These are phyloP conservation scores for Heteronetta atricapilla DNA, from an alignment of 2,113 vertebrate genomes.

Conservation along the genomic window DNA sequence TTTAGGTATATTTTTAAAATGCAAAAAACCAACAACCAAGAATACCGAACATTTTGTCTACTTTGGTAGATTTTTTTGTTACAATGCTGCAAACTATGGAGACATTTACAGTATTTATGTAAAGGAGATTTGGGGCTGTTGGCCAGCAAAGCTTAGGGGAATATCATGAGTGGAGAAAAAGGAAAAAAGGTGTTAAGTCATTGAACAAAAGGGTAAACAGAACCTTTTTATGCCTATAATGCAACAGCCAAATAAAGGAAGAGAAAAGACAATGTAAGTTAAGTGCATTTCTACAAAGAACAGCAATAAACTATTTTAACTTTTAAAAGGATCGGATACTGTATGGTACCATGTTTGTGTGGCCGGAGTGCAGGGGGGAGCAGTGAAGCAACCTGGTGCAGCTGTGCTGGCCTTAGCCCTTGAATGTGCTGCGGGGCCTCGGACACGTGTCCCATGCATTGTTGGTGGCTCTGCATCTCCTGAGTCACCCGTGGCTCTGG, in stretches of 20 bases:
- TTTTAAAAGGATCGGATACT: slow-evolving; percentile 17
- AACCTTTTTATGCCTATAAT: slow-evolving; percentile 49
- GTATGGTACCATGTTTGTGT: slow-evolving; percentile 32
- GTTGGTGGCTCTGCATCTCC: not conserved
- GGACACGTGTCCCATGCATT: fast-evolving
- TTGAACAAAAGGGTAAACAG: slow-evolving; percentile 62
- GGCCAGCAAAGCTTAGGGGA: not conserved
- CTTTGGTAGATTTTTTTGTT: slow-evolving; percentile 74
- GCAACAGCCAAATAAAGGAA: slow-evolving; percentile 63
- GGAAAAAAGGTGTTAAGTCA: slow-evolving; percentile 21
- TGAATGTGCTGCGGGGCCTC: fast-evolving
- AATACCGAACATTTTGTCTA: slow-evolving; percentile 76
- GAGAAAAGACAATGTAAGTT: slow-evolving; percentile 54
- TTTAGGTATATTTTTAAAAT: slow-evolving; percentile 80
- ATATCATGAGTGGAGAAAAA: not conserved
- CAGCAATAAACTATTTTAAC: slow-evolving; percentile 76
- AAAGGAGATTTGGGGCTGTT: slow-evolving; percentile 40
- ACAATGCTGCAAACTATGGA: slow-evolving; percentile 77
- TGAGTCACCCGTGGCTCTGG: not conserved
- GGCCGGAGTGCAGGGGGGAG: not conserved
- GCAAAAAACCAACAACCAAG: slow-evolving; percentile 44
- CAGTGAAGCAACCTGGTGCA: fast-evolving
- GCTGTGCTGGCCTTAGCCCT: fast-evolving
- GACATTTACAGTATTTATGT: slow-evolving; percentile 89
- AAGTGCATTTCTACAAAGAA: slow-evolving; percentile 74